Percentiles rank a stretch among this genome's conserved stretches.
phyloP scores from a whole-genome alignment of 2,888 invertebrate genomes.

The Corythucha ciliata region DNA sequence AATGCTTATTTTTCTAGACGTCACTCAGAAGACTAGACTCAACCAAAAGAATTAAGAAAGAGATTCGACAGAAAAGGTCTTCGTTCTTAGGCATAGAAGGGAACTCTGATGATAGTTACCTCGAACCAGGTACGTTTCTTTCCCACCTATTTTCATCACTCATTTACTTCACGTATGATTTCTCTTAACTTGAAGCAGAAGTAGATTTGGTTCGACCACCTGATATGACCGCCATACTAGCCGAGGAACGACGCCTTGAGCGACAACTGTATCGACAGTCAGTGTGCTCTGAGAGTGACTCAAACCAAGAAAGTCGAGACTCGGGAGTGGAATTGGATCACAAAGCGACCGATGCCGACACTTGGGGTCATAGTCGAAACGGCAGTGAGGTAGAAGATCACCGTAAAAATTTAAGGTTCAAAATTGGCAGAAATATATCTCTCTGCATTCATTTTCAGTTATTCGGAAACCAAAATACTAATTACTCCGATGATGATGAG shows the following conservation, averaged over 20 bases:
- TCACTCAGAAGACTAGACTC: conserved; percentile 67
- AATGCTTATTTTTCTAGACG: conserved; percentile 42
- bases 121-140: conserved; percentile 37
- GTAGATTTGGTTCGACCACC: conserved; percentile 62
- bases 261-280: conserved; percentile 65
- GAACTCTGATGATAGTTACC: conserved; percentile 39
- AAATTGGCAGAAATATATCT: neutral
- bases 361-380: conserved; percentile 65
- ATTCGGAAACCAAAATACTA: conserved; percentile 56
- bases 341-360: conserved; percentile 38
- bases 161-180: neutral
- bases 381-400: conserved; percentile 55
- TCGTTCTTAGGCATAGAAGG: conserved; percentile 80
- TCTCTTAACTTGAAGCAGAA: conserved; percentile 42
- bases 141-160: neutral
- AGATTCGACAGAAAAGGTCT: conserved; percentile 70
- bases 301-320: conserved; percentile 58
- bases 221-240: conserved; percentile 69
- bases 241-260: conserved; percentile 68
- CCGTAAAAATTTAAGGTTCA: neutral
- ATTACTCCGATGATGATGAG: conserved; percentile 68
- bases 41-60: conserved; percentile 75
- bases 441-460: conserved; percentile 46
- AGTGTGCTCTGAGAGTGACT: conserved; percentile 54
- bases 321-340: conserved; percentile 65